Evolutionary conservation across 1,140 invertebrate genomes (phyloP).

Genomic region (Scaptomyza hsui): DNA sequence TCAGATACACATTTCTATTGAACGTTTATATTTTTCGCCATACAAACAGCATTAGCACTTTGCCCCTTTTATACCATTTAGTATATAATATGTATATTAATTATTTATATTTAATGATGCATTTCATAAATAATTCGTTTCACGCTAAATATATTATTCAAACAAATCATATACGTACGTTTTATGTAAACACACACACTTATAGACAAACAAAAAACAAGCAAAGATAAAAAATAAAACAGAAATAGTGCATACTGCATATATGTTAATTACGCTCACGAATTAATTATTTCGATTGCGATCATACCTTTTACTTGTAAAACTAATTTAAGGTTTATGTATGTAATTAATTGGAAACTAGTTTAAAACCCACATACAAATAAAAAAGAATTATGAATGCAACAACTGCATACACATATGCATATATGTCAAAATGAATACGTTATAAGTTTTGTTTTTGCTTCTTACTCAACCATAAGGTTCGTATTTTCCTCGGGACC

Average conservation of each 20-base stretch:
- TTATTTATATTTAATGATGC: conserved; percentile 44
- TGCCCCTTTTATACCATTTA: conserved; percentile 30
- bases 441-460: too few species aligned
- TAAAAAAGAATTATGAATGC: conserved; percentile 41
- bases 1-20: not conserved
- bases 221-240: not conserved
- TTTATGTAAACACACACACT: conserved; percentile 6
- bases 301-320: conserved; percentile 49
- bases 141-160: conserved; percentile 22
- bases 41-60: conserved; percentile 32
- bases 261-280: conserved; percentile 45
- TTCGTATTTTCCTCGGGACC: too few species aligned
- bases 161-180: conserved; percentile 23
- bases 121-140: conserved; percentile 43
- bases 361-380: conserved; percentile 42
- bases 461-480: too few species aligned
- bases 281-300: conserved; percentile 46
- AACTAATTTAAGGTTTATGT: conserved; percentile 47
- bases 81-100: conserved; percentile 45
- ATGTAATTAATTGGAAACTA: conserved; percentile 51
- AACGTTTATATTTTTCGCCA: conserved; percentile 26
- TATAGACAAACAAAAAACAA: not conserved
- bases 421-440: conserved; percentile 19
- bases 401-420: conserved; percentile 23
- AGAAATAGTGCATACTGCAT: conserved; percentile 36